Evolutionary conservation across 1,140 invertebrate genomes (phyloP).

Genomic region (Tribolium castaneum): DNA sequence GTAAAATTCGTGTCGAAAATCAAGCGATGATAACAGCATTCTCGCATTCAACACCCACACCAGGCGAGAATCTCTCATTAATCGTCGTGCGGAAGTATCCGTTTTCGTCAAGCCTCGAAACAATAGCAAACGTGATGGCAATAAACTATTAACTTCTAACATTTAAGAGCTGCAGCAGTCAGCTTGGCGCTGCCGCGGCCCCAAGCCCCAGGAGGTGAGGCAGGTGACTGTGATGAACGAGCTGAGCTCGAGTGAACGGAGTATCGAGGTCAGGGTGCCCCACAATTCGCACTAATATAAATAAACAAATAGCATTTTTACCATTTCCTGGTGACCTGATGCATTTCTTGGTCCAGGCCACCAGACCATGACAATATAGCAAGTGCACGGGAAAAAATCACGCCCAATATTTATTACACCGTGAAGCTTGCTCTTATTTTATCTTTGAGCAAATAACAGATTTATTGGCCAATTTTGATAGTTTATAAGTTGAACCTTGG

Average conservation of each 20-base stretch:
- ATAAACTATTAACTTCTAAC: constrained; percentile 39
- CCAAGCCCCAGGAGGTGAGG: constrained; percentile 36
- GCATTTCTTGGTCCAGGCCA: background rate
- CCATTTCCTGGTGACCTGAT: no score
- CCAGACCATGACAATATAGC: background rate
- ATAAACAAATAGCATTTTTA: background rate
- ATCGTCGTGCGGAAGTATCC: background rate
- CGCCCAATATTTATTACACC: background rate
- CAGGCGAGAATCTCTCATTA: background rate
- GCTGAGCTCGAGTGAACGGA: constrained; percentile 33
- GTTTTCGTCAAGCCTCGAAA: background rate
- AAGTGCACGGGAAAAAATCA: background rate
- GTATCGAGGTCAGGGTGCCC: constrained; percentile 35
- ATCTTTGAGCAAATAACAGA: background rate
- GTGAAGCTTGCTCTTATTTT: background rate
- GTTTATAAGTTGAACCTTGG: background rate
- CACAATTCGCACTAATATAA: background rate
- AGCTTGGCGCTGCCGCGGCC: constrained; percentile 33
- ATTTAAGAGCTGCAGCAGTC: constrained; percentile 29
- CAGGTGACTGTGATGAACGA: constrained; percentile 42
- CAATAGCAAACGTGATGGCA: constrained; percentile 13
- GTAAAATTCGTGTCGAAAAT: background rate
- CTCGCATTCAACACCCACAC: background rate
- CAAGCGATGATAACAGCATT: background rate
- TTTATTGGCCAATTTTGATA: constrained; percentile 15